These are phyloP conservation scores for Drosophila birchii DNA, from an alignment of 2,888 invertebrate genomes.

Conservation along the genomic window DNA sequence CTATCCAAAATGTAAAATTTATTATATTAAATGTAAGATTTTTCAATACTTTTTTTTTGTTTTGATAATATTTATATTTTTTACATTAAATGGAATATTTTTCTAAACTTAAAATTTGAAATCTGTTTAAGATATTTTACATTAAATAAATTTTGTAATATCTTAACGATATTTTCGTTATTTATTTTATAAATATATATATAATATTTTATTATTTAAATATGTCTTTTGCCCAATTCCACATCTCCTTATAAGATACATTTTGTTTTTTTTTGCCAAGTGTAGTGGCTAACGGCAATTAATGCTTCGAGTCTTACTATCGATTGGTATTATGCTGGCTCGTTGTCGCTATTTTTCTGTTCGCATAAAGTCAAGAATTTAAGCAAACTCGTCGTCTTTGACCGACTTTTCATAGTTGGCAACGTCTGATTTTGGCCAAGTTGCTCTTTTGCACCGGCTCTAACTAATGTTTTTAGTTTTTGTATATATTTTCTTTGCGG, in stretches of 20 bases:
- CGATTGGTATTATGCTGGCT: slow-evolving; percentile 35
- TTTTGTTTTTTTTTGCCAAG: slow-evolving; percentile 17
- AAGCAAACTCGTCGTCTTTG: slow-evolving; percentile 72
- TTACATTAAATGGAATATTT: no score
- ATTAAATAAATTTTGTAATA: no score
- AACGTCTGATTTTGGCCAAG: slow-evolving; percentile 42
- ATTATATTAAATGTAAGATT: no score
- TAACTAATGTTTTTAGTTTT: slow-evolving; percentile 17
- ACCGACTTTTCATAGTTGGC: slow-evolving; percentile 64
- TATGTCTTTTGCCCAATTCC: neutral
- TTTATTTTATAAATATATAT: no score
- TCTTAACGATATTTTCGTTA: no score
- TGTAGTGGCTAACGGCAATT: slow-evolving; percentile 69
- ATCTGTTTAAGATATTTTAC: no score
- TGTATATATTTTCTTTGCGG: slow-evolving; percentile 8
- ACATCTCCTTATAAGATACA: rapidly evolving
- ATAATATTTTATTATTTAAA: neutral
- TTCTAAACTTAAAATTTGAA: no score
- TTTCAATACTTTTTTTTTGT: no score
- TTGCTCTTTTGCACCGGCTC: slow-evolving; percentile 33
- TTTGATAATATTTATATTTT: no score
- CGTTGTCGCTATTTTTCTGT: slow-evolving; percentile 29
- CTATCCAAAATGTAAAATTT: no score
- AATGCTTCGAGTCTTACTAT: slow-evolving; percentile 36
- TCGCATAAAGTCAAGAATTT: slow-evolving; percentile 61